Evolutionary conservation across 2,797 vertebrate species (phyloP), one percentile per base, ranked within the genome.

Genomic region (Catostomus latipinnis): DNA sequence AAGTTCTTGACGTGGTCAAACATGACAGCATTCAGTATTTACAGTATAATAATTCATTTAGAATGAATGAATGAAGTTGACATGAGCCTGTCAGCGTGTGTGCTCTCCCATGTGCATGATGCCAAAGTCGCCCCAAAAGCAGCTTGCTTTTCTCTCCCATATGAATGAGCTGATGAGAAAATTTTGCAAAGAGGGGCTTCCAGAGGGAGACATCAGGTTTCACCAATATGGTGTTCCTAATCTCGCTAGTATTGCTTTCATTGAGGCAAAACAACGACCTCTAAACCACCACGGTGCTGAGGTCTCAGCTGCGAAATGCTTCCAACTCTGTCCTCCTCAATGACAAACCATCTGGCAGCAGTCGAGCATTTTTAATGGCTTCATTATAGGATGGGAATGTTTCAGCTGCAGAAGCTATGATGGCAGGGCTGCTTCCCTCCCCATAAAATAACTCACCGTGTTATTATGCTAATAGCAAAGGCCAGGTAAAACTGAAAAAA

Each of bases 361-460:
- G 86, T 88, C 87, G 85, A 89, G 89, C 88, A 91, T 93, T 88
- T 92, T 91, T 91, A 93, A 93, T 91, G 89, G 89, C 88, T 90
- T 91, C 88, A 91, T 92, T 89, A 91, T 74, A 70, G 88, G 82
- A 85, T 68, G 63, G 69, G 87, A 86, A 88, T 74, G 82, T 83
- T 86, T 88, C 76, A 73, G 76, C 84, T 84, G 75, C 67, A 48
- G 84, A 82, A 86, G 72, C 85, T 79, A 82, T 49, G 84, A 90
- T 87, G 90, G 86, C 84, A 78, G 84, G 78, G 83, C 60, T 16
- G 78, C 76, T 80, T 46, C 57, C 72, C 80, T 65, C 58, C 77
- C 81, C 76, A 75, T 80, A 84, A 82, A 84, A 82, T 84, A 85
- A 81, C 67, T 85, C 77, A 58, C 13, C 5, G 16, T 71, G 50